These are phyloP conservation scores for Myrmecophaga tridactyla DNA, from an alignment of 2,113 vertebrate genomes.

Conservation along the genomic window DNA sequence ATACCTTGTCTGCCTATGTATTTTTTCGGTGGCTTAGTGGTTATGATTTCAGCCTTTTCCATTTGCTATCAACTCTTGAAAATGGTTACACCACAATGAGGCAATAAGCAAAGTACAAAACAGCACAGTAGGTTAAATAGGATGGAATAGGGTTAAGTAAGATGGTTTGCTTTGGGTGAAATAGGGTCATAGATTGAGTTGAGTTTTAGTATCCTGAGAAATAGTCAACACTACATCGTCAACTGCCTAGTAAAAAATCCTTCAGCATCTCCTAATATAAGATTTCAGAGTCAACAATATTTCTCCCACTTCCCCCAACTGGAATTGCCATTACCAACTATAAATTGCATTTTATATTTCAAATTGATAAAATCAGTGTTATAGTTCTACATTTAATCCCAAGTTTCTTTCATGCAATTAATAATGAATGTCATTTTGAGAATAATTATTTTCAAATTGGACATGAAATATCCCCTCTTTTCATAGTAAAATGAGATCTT, in stretches of 20 bases:
- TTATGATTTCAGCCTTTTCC: background rate
- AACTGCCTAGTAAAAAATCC: constrained; percentile 45
- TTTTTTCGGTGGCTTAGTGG: background rate
- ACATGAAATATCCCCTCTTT: background rate
- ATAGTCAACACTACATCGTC: background rate
- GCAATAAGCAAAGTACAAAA: background rate
- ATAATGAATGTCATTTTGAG: background rate
- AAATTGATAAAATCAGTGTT: constrained; percentile 5
- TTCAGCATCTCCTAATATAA: background rate
- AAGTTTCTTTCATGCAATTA: constrained; percentile 63
- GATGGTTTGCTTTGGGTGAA: background rate
- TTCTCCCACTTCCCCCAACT: accelerated
- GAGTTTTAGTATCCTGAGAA: background rate
- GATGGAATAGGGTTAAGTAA: background rate
- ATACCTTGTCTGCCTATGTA: background rate
- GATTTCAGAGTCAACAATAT: background rate
- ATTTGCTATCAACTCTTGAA: background rate
- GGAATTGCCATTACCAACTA: constrained; percentile 31
- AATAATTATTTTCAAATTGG: background rate
- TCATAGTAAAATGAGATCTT: background rate
- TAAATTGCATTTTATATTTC: constrained; percentile 44
- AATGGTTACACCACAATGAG: background rate
- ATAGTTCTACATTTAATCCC: constrained; percentile 26
- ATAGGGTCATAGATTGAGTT: background rate
- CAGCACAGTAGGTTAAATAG: background rate